Evolutionary conservation across 2,113 vertebrate species (phyloP).

Genomic region (Rousettus leschenaultii): DNA sequence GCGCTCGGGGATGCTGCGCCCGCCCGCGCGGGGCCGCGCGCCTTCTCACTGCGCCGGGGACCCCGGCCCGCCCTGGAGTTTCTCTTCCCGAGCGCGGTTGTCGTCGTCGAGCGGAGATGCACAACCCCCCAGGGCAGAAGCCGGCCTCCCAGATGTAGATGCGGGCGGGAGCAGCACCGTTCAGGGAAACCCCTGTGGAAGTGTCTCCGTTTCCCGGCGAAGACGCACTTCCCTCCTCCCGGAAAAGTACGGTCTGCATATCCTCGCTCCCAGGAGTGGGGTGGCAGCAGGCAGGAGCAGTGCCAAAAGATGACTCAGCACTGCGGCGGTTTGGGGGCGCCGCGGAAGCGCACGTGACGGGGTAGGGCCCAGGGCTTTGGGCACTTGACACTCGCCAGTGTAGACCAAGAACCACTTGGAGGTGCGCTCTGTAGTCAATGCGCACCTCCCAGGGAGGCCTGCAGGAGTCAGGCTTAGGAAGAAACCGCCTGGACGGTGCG

Average conservation of each 20-base stretch:
- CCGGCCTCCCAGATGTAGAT: not conserved
- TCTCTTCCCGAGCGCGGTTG: not conserved
- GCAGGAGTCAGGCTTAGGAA: not conserved
- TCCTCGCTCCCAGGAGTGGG: not conserved
- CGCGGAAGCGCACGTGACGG: not conserved
- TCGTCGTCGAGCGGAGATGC: not conserved
- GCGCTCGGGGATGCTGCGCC: not conserved
- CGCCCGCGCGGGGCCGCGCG: not conserved
- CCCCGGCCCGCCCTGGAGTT: not conserved
- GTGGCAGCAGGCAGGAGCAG: not conserved
- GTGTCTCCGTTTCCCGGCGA: not conserved
- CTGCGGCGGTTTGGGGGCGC: not conserved
- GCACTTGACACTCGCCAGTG: not conserved
- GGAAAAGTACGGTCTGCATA: not conserved
- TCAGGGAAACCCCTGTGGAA: not conserved
- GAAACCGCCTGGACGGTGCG: not conserved
- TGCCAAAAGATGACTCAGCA: not conserved
- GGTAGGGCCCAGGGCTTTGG: not conserved
- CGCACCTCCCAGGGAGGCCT: not conserved
- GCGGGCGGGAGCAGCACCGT: not conserved
- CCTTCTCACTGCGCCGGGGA: not conserved
- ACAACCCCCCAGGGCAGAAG: not conserved
- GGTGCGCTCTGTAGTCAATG: not conserved
- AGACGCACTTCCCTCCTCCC: not conserved
- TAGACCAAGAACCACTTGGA: not conserved